Evolutionary conservation across 2,797 vertebrate species (phyloP), one percentile per base, ranked within the genome.

Genomic region (Gorsachius magnificus): DNA sequence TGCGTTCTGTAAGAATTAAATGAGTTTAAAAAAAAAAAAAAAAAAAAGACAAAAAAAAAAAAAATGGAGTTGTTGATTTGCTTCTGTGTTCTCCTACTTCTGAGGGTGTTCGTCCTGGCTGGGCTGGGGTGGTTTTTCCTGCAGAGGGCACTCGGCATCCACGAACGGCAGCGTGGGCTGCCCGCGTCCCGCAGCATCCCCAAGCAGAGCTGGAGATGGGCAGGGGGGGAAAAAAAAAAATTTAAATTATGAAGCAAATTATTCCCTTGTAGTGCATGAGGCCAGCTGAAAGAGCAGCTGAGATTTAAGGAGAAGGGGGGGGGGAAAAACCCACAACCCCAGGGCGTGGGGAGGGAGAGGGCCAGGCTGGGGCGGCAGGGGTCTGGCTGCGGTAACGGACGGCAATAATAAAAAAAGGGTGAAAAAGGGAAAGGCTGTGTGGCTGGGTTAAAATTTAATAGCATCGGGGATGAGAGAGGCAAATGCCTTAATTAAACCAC

Each of bases 91-190:
- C 29, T 50, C 28, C 6, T 4, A 4, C 54, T 83, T 35, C 63
- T 11, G 20, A 28, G 58, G 35, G 57, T 43, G 35, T 13, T 61
- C 35, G 53, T 36, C 25, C 33, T 22, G 56, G 41, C 57, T 46
- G n/a, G 57, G 48, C 31, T 53, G 83, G 69, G 35, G 22, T 56
- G 5, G 78, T 94, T 89, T 16, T 61, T 35, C 98, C 98, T 98
- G 98, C 95, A 98, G 98, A 97, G 98, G 98, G 98, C 98, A 97
- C 96, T 98, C 96, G 97, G 82, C 93, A 96, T 97, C 98, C 97
- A 98, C 46, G 93, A 70, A 98, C 97, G 13, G 11, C 84, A 54
- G 50, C 12, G 17, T 50, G 10, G 11, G 45, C 48, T 45, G 66
- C 58, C 74, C 51, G 86, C n/a, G 58, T 61, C 80, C 74, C 16